phyloP scores from a whole-genome alignment of 2,888 invertebrate species.

The Conops quadrifasciatus region DNA sequence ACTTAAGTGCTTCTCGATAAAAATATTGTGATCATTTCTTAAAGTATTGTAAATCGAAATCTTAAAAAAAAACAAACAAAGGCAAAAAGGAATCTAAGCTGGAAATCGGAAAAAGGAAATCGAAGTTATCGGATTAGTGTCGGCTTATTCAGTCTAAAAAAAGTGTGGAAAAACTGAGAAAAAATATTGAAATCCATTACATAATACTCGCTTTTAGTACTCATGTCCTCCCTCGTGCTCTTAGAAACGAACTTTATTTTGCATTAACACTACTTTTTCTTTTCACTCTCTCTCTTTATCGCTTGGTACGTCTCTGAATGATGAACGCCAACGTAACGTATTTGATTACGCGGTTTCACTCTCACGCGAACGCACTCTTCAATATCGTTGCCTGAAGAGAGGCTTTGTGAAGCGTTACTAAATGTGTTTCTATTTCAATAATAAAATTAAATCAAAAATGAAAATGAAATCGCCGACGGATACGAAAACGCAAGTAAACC shows the following conservation, averaged over 20 bases:
- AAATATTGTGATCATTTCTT: constrained; percentile 49
- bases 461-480: constrained; percentile 58
- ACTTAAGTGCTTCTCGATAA: constrained; percentile 47
- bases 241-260: background rate
- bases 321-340: constrained; percentile 5
- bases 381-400: background rate
- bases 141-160: background rate
- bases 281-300: background rate
- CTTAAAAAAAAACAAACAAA: constrained; percentile 5
- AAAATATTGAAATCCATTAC: background rate
- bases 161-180: background rate
- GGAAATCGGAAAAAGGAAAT: background rate
- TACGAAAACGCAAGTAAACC: constrained; percentile 45
- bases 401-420: constrained; percentile 43
- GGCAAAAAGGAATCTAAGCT: background rate
- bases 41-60: background rate
- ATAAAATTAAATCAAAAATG: constrained; percentile 57
- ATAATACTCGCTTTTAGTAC: background rate
- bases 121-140: background rate
- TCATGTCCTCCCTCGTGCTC: background rate
- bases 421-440: constrained; percentile 59
- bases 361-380: constrained; percentile 8
- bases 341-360: constrained; percentile 26
- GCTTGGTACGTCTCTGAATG: background rate
- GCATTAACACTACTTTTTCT: background rate